Base-by-base conservation (phyloP, 2,888 invertebrate species). In the Dinocampus coccinellae region DNA sequence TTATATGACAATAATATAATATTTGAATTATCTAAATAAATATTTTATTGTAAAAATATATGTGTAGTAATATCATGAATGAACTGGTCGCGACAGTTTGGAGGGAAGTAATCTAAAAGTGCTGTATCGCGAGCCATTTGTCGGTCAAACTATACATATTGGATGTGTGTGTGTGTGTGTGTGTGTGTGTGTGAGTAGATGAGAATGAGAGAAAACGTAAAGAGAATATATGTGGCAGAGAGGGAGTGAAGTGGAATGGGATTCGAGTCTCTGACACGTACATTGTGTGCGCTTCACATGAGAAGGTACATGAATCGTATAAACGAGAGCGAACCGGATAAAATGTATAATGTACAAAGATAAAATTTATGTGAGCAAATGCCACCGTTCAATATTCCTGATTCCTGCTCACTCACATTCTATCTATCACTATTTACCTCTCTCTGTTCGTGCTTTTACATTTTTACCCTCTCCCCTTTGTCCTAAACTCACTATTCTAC, bases 241-340 rank as follows among this genome's bases (percentile, higher is more conserved):
- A 29, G 29, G 7, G 7, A 29, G n/a, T n/a, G 7, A 7, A 29
- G 29, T 7, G 29, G 47, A 47, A 47, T 53, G 61, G 60, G 53
- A 62, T 24, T n/a, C 13, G n/a, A 57, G 26, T 24, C 22, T 42
- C 60, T 36, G 57, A 64, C 52, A 69, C 62, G 29, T 62, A 66
- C 61, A 69, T 69, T 65, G 72, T 69, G 61, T 67, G 10, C 36
- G 69, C 73, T 66, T 60, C 74, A 62, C 63, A 36, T 65, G 63
- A 70, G 67, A 57, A 65, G 53, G 36, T 57, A 64, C 66, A 62
- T 70, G 65, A 63, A 71, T 69, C 68, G 60, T 60, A 66, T 63
- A 67, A 73, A 61, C 73, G 65, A 57, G 52, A 70, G 62, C 29
- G 42, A 57, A 39, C 55, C n/a, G n/a, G 36, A 66, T 66, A 66